phyloP scores from a whole-genome alignment of 2,888 invertebrate species.

The Drosophila maculinotata region DNA sequence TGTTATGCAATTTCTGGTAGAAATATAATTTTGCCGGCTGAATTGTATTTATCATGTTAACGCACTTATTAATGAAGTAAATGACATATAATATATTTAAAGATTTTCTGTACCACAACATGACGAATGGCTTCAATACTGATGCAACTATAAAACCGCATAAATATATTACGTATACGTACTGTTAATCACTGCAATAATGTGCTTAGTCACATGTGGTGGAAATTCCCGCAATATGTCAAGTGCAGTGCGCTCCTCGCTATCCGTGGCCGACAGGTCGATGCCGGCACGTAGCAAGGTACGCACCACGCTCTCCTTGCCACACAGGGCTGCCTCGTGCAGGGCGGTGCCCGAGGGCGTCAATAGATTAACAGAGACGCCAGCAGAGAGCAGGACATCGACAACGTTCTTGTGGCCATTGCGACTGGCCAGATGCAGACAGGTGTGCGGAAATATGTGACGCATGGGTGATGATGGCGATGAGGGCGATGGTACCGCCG shows the following conservation, averaged over 20 bases:
- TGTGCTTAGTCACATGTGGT: constrained; percentile 94
- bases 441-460: constrained; percentile 88
- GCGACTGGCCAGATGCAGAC: constrained; percentile 96
- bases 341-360: constrained; percentile 95
- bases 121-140: no score
- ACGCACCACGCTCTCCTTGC: constrained; percentile 94
- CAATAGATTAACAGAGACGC: constrained; percentile 94
- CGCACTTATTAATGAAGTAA: no score
- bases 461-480: constrained; percentile 77
- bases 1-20: no score
- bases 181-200: constrained; percentile 94
- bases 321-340: constrained; percentile 96
- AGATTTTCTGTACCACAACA: not conserved
- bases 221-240: constrained; percentile 95
- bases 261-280: constrained; percentile 92
- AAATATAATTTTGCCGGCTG: no score
- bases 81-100: not conserved
- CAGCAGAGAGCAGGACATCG: constrained; percentile 91
- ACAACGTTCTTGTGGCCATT: constrained; percentile 96
- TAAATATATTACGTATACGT: constrained; percentile 81
- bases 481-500: constrained; percentile 72
- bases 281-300: constrained; percentile 93
- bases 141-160: not conserved
- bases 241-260: constrained; percentile 92
- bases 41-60: no score